Percentiles rank a stretch among this genome's conserved stretches.
These are phyloP conservation scores for Marronus borbonicus DNA, from an alignment of 2,888 invertebrate genomes.

Conservation along the genomic window DNA sequence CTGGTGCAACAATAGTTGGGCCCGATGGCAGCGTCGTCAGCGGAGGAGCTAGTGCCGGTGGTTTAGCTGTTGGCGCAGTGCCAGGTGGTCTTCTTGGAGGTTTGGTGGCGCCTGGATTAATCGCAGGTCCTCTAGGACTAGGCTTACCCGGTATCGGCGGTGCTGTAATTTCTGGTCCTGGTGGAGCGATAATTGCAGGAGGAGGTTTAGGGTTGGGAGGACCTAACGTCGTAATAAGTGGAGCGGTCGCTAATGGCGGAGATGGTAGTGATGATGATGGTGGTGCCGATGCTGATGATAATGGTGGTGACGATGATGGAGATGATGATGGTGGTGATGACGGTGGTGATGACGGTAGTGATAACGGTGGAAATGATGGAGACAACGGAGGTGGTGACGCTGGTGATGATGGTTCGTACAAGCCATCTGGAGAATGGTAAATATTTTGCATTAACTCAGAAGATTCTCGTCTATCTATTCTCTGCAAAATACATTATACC, in stretches of 20 bases:
- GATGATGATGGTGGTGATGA: conserved; percentile 13
- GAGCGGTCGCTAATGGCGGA: neutral
- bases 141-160: conserved; percentile 47
- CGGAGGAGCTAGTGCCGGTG: conserved; percentile 69
- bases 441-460: neutral
- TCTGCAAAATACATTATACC: neutral
- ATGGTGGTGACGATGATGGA: conserved; percentile 34
- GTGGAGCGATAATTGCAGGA: conserved; percentile 49
- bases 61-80: conserved; percentile 66
- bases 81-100: conserved; percentile 64
- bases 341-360: neutral
- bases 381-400: neutral
- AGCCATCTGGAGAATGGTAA: conserved; percentile 23
- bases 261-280: conserved; percentile 13
- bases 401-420: conserved; percentile 26
- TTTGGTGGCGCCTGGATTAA: conserved; percentile 60
- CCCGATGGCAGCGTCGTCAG: conserved; percentile 70
- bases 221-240: neutral
- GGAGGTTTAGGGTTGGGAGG: conserved; percentile 41
- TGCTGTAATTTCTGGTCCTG: conserved; percentile 52
- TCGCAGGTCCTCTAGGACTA: conserved; percentile 21
- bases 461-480: neutral
- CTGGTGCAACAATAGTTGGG: conserved; percentile 58
- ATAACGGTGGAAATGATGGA: neutral
- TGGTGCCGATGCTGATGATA: neutral